Evolutionary conservation across 2,797 vertebrate genomes (phyloP).

Genomic region (Mormyrops boulengeri): DNA sequence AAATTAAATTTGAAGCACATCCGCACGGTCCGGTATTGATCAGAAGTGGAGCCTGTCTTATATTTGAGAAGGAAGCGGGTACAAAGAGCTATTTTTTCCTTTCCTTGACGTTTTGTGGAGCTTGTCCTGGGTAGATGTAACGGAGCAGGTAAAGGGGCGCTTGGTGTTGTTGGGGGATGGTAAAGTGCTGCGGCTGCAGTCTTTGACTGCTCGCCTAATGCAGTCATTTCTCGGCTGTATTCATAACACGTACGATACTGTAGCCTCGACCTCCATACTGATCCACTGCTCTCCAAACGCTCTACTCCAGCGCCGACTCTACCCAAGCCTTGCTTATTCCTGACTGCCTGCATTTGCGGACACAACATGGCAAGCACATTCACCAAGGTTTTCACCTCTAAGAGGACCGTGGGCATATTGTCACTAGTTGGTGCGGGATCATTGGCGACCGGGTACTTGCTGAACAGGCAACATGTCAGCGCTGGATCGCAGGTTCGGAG

Average conservation of each 20-base stretch:
- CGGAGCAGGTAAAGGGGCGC: background rate
- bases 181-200: slow-evolving; percentile 10
- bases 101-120: background rate
- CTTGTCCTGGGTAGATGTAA: background rate
- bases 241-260: slow-evolving; percentile 38
- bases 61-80: background rate
- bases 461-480: slow-evolving; percentile 70
- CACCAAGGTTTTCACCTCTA: slow-evolving; percentile 69
- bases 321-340: background rate
- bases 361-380: slow-evolving; percentile 77
- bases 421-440: slow-evolving; percentile 81
- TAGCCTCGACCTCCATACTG: slow-evolving; percentile 7
- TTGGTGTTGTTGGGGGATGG: background rate
- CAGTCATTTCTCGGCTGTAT: slow-evolving; percentile 28
- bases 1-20: background rate
- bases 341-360: background rate
- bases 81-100: background rate
- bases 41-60: background rate
- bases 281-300: background rate
- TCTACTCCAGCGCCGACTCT: background rate
- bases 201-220: slow-evolving; percentile 16
- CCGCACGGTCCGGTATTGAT: background rate
- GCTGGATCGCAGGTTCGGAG: slow-evolving; percentile 67
- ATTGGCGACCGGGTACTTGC: slow-evolving; percentile 69
- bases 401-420: slow-evolving; percentile 64